Percentiles rank a stretch among this genome's conserved stretches.
Conservation (phyloP, 2,888 invertebrate genomes). For the Acrobeloides nanus region DNA sequence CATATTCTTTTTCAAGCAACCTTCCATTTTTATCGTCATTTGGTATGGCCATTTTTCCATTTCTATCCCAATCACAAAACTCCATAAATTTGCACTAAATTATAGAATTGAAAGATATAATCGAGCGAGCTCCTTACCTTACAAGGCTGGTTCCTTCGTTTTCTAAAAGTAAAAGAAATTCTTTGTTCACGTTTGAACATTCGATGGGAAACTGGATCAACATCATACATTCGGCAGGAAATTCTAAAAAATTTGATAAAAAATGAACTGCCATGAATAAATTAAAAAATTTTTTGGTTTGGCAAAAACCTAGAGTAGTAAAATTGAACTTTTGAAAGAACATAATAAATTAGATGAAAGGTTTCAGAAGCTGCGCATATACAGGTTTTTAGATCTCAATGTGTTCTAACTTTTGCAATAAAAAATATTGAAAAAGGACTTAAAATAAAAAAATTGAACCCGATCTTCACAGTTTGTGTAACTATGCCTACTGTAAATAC, state of each 20-base stretch:
- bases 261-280: too few species aligned
- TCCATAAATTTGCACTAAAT: constrained; percentile 44
- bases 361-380: too few species aligned
- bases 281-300: not conserved
- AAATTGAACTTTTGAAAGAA: not conserved
- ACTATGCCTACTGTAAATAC: not conserved
- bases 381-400: too few species aligned
- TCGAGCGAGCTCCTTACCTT: too few species aligned
- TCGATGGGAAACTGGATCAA: constrained; percentile 58
- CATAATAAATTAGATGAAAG: too few species aligned
- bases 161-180: constrained; percentile 59
- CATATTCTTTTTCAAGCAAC: constrained; percentile 18
- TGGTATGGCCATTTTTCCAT: constrained; percentile 40
- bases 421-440: too few species aligned
- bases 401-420: too few species aligned
- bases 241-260: constrained; percentile 63
- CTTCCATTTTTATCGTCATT: constrained; percentile 20
- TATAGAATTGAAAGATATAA: too few species aligned
- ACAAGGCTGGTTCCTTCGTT: constrained; percentile 50
- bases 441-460: too few species aligned
- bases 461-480: too few species aligned
- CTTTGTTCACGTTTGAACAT: constrained; percentile 41
- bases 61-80: constrained; percentile 49
- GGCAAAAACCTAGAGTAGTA: not conserved
- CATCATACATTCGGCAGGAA: constrained; percentile 72